phyloP scores from a whole-genome alignment of 2,113 vertebrate genomes.

The Etheostoma spectabile region DNA sequence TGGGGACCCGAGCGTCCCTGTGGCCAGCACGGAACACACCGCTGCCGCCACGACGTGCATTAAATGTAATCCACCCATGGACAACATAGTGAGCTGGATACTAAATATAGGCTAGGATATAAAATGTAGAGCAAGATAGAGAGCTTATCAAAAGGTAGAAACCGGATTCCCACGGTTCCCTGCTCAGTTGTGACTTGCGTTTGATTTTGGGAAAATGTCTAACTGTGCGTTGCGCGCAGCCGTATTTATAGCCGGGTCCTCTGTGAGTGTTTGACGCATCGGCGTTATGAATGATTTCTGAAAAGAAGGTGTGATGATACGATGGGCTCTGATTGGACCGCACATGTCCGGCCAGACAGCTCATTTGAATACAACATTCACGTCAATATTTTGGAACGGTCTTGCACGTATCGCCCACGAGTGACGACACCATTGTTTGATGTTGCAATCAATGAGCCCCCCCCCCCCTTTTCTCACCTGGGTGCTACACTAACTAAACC shows the following conservation, averaged over 20 bases:
- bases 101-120: constrained; percentile 40
- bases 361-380: constrained; percentile 82
- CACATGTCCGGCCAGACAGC: constrained; percentile 63
- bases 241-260: constrained; percentile 84
- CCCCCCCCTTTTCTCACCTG: constrained; percentile 38
- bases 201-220: constrained; percentile 80
- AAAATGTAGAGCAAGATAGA: constrained; percentile 42
- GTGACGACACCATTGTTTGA: constrained; percentile 78
- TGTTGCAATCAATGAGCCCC: constrained; percentile 68
- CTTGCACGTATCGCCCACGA: constrained; percentile 59
- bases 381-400: constrained; percentile 82
- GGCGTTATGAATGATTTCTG: constrained; percentile 87
- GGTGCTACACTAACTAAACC: constrained; percentile 29
- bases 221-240: constrained; percentile 74
- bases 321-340: constrained; percentile 80
- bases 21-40: constrained; percentile 74
- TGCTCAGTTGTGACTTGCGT: constrained; percentile 63
- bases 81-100: constrained; percentile 50
- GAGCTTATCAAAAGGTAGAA: constrained; percentile 36
- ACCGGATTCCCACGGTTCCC: constrained; percentile 50
- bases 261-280: constrained; percentile 85
- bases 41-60: constrained; percentile 71
- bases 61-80: constrained; percentile 74
- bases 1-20: constrained; percentile 63
- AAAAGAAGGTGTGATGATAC: constrained; percentile 86